phyloP scores from a whole-genome alignment of 2,113 vertebrate genomes.

The Cyphomyrus discorhynchus region DNA sequence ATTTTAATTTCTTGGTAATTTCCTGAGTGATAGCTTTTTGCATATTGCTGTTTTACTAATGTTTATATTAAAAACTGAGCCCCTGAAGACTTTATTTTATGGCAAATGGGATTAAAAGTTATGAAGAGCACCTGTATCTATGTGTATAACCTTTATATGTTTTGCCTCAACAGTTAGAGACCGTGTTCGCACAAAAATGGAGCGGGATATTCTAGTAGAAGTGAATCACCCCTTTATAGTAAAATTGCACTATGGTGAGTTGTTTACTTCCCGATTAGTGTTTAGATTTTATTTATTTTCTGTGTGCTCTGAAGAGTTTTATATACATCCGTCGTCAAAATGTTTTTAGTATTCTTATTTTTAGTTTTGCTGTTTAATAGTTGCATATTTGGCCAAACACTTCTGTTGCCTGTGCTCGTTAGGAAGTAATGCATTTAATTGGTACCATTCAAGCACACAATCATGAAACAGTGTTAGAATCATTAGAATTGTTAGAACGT shows the following conservation, averaged over 20 bases:
- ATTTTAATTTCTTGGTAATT: not conserved
- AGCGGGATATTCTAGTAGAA: slow-evolving; percentile 94
- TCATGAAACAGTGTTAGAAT: not conserved
- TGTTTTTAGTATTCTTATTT: not conserved
- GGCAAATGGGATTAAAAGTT: not conserved
- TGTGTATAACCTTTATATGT: not conserved
- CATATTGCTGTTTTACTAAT: not conserved
- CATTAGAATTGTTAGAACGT: not conserved
- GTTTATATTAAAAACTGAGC: not conserved
- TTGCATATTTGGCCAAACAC: not conserved
- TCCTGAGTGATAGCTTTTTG: not conserved
- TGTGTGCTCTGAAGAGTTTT: not conserved
- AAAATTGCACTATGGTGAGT: slow-evolving; percentile 96
- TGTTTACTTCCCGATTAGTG: not conserved
- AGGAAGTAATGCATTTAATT: not conserved
- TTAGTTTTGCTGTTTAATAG: not conserved
- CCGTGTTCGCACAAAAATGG: slow-evolving; percentile 94
- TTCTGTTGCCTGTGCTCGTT: not conserved
- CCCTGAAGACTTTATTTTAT: not conserved
- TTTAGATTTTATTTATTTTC: not conserved
- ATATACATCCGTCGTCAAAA: not conserved
- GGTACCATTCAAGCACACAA: not conserved
- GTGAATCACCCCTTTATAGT: slow-evolving; percentile 98
- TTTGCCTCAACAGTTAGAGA: slow-evolving; percentile 75
- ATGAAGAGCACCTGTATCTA: not conserved